A percentile compares a stretch with the other conserved stretches of the same genome.
phyloP scores from a whole-genome alignment of 2,797 vertebrate genomes.

The Pseudocheirus occidentalis region DNA sequence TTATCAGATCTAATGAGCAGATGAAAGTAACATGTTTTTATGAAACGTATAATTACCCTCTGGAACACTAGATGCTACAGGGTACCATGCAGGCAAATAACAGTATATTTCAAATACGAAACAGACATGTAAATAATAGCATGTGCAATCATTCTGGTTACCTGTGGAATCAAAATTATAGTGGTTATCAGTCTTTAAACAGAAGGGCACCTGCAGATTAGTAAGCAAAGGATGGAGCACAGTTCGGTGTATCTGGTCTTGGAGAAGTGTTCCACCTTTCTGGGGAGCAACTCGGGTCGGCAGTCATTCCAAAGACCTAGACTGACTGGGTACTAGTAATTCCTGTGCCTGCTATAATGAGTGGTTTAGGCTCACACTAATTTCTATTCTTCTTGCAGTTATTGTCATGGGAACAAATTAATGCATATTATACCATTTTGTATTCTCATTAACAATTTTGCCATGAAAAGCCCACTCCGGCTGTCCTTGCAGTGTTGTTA shows the following conservation, averaged over 20 bases:
- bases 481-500: constrained; percentile 74
- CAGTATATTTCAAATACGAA: constrained; percentile 27
- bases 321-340: neutral
- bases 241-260: constrained; percentile 4
- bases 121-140: constrained; percentile 29
- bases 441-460: constrained; percentile 25
- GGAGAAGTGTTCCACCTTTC: constrained; percentile 30
- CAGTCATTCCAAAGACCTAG: constrained; percentile 35
- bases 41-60: constrained; percentile 22
- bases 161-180: constrained; percentile 50
- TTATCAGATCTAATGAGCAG: constrained; percentile 39
- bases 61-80: constrained; percentile 13
- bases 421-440: neutral
- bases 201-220: neutral
- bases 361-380: neutral
- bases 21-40: constrained; percentile 24
- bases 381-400: constrained; percentile 50
- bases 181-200: constrained; percentile 30
- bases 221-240: constrained; percentile 7
- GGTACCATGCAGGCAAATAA: constrained; percentile 34
- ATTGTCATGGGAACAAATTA: constrained; percentile 36
- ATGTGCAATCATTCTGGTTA: constrained; percentile 18
- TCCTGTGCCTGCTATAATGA: neutral
- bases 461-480: constrained; percentile 56
- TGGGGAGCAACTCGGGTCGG: constrained; percentile 18